Evolutionary conservation across 2,113 vertebrate species (phyloP).

Genomic region (Lasiurus borealis): DNA sequence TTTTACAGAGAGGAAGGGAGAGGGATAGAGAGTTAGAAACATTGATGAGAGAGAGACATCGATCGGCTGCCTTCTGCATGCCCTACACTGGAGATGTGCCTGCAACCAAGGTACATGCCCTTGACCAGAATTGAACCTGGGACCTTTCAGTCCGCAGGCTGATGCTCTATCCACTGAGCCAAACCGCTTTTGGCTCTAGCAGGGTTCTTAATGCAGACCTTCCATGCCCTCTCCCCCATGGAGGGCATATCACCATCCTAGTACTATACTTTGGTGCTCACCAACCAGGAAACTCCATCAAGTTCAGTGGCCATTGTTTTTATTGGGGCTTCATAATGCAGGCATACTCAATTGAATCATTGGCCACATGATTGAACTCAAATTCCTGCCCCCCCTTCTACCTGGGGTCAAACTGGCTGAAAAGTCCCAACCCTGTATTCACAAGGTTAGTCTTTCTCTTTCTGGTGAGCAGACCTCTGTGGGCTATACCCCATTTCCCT

Average conservation of each 20-base stretch:
- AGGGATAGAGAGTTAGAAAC: too few relatives aligned
- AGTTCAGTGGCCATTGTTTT: not conserved
- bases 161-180: too few relatives aligned
- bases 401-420: not conserved
- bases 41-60: too few relatives aligned
- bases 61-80: too few relatives aligned
- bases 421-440: not conserved
- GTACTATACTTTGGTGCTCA: not conserved
- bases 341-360: not conserved
- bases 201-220: not conserved
- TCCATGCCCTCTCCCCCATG: not conserved
- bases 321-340: not conserved
- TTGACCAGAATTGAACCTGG: too few relatives aligned
- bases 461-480: not conserved
- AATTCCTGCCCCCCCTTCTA: not conserved
- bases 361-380: not conserved
- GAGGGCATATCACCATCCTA: not conserved
- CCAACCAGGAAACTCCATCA: not conserved
- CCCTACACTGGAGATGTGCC: too few relatives aligned
- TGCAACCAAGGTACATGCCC: too few relatives aligned
- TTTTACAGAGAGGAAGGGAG: too few relatives aligned
- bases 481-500: fast-evolving
- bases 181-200: not conserved
- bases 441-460: not conserved
- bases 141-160: too few relatives aligned